A percentile compares a stretch with the other conserved stretches of the same genome.
phyloP scores from a whole-genome alignment of 2,113 vertebrate genomes.

The pig (Sus scrofa) region DNA sequence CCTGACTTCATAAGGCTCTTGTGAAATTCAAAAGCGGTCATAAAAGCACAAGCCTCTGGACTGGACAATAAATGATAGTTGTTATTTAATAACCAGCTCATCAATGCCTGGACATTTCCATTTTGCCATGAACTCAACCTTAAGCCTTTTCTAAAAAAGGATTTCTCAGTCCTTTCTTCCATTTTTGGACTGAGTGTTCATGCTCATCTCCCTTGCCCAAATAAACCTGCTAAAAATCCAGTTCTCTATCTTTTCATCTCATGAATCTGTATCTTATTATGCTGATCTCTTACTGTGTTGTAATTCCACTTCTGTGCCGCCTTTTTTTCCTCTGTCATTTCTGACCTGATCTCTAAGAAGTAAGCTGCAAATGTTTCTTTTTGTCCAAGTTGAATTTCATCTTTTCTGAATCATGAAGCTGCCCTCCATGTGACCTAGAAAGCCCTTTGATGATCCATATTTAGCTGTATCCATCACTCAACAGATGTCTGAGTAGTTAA shows the following conservation, averaged over 20 bases:
- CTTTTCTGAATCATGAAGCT: slow-evolving; percentile 78
- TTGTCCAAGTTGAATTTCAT: slow-evolving; percentile 72
- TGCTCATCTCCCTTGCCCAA: background rate
- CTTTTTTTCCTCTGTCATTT: slow-evolving; percentile 57
- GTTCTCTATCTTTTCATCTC: slow-evolving; percentile 42
- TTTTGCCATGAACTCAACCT: background rate
- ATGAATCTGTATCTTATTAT: slow-evolving; percentile 55
- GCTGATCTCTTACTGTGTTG: background rate
- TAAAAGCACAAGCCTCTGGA: slow-evolving; percentile 46
- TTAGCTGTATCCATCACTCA: slow-evolving; percentile 84
- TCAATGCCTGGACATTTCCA: background rate
- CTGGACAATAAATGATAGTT: background rate
- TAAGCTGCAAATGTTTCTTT: slow-evolving; percentile 60
- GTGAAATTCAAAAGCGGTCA: background rate
- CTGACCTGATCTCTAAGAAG: slow-evolving; percentile 49
- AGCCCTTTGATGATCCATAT: slow-evolving; percentile 84
- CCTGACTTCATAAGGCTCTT: slow-evolving; percentile 3
- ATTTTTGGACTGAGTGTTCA: slow-evolving; percentile 41
- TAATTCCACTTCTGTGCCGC: slow-evolving; percentile 8
- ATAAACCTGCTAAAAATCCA: background rate
- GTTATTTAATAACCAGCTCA: slow-evolving; percentile 11
- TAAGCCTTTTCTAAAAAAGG: background rate
- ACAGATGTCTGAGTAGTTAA: slow-evolving; percentile 82
- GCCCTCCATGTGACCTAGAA: slow-evolving; percentile 83
- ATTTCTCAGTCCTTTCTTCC: background rate